Conservation (phyloP, 2,888 invertebrate genomes). For the Drosophila borborema region DNA sequence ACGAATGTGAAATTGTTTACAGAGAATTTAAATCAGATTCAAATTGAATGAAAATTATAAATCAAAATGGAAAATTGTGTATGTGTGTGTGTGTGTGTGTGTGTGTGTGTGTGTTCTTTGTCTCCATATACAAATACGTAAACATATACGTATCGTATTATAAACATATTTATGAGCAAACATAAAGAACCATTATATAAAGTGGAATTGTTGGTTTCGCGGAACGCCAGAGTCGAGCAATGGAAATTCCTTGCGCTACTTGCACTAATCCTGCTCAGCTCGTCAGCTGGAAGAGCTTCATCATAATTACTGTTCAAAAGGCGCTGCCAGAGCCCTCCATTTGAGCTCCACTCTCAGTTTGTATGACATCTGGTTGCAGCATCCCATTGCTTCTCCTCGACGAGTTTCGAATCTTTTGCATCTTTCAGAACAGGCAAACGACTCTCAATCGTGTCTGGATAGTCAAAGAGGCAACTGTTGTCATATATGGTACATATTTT, state of each 20-base stretch:
- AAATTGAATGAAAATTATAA: not conserved
- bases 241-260: not conserved
- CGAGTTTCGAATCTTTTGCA: not conserved
- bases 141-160: not conserved
- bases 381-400: not conserved
- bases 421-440: not conserved
- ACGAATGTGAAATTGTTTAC: not conserved
- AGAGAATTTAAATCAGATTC: not conserved
- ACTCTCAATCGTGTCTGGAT: not conserved
- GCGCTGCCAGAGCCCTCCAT: not conserved
- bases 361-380: not conserved
- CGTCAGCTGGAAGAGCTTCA: not conserved
- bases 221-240: not conserved
- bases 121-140: not conserved
- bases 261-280: not conserved
- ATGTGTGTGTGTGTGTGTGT: not conserved
- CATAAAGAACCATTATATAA: not conserved
- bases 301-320: conserved; percentile 1
- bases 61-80: not conserved
- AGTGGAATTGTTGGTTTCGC: not conserved
- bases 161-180: not conserved
- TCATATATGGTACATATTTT: not conserved
- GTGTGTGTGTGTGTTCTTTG: not conserved
- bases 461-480: not conserved
- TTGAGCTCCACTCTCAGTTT: not conserved